Percentiles rank a stretch among this genome's conserved stretches.
phyloP scores from a whole-genome alignment of 2,113 vertebrate genomes.

The Cygnus buccinator region DNA sequence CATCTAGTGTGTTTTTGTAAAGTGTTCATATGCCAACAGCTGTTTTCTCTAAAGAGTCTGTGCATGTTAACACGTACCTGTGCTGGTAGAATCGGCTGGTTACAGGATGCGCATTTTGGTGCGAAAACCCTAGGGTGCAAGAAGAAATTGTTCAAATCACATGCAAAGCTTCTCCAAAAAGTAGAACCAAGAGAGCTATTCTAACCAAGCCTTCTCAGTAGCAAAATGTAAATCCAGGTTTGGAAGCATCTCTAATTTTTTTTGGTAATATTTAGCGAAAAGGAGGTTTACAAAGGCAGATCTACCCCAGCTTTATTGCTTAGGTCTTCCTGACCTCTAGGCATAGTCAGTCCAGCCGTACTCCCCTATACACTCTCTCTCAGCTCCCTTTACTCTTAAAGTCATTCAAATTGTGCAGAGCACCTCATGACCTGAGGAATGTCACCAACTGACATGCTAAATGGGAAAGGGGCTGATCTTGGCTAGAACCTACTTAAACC shows the following conservation, averaged over 20 bases:
- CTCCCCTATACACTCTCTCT: background rate
- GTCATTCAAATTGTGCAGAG: background rate
- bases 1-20: background rate
- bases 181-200: background rate
- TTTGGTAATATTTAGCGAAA: background rate
- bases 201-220: background rate
- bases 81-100: slow-evolving; percentile 94
- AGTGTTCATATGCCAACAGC: background rate
- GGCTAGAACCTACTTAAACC: background rate
- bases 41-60: background rate
- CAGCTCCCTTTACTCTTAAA: background rate
- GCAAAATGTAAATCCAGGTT: background rate
- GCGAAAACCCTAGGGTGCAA: slow-evolving; percentile 89
- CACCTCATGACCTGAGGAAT: background rate
- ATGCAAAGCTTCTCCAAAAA: background rate
- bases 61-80: slow-evolving; percentile 80
- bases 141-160: slow-evolving; percentile 8
- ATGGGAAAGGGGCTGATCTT: fast-evolving
- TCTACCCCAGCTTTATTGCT: background rate
- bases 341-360: background rate
- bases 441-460: background rate
- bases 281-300: background rate
- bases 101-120: slow-evolving; percentile 97
- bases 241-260: background rate
- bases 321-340: background rate